Conservation (phyloP, 2,888 invertebrate genomes). For the Danaus chrysippus region DNA sequence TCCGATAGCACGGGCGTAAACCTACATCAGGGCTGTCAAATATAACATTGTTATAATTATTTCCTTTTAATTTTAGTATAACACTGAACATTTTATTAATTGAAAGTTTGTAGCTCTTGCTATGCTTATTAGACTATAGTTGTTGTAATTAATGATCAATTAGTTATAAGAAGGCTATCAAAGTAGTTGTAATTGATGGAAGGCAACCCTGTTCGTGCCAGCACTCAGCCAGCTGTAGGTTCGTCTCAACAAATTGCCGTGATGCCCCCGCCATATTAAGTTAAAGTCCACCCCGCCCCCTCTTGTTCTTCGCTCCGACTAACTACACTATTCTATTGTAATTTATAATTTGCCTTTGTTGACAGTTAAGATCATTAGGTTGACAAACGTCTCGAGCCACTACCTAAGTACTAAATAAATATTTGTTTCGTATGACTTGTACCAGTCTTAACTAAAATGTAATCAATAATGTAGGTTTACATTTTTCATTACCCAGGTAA, state of each 20-base stretch:
- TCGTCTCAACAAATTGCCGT: slow-evolving; percentile 76
- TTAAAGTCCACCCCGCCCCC: slow-evolving; percentile 57
- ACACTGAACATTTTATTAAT: too few species aligned
- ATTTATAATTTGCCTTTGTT: slow-evolving; percentile 52
- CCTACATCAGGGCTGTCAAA: slow-evolving; percentile 46
- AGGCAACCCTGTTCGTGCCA: slow-evolving; percentile 54
- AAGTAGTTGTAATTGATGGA: slow-evolving; percentile 30
- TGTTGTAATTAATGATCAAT: not conserved
- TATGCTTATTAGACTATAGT: too few species aligned
- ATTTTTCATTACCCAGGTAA: slow-evolving; percentile 64
- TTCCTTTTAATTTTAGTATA: too few species aligned
- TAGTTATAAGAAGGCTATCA: slow-evolving; percentile 17
- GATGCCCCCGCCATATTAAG: slow-evolving; percentile 75
- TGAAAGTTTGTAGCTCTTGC: too few species aligned
- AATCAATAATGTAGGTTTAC: slow-evolving; percentile 57
- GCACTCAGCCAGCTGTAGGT: slow-evolving; percentile 63
- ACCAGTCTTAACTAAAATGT: slow-evolving; percentile 27
- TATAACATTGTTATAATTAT: not conserved
- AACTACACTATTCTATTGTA: slow-evolving; percentile 53
- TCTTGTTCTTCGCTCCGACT: slow-evolving; percentile 32
- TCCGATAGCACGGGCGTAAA: slow-evolving; percentile 58
- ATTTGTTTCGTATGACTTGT: slow-evolving; percentile 17
- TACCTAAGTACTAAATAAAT: slow-evolving; percentile 16
- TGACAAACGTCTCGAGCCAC: slow-evolving; percentile 36
- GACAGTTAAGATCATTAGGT: slow-evolving; percentile 41